Evolutionary conservation across 1,140 invertebrate genomes (phyloP).

Genomic region (Grapholita molesta): DNA sequence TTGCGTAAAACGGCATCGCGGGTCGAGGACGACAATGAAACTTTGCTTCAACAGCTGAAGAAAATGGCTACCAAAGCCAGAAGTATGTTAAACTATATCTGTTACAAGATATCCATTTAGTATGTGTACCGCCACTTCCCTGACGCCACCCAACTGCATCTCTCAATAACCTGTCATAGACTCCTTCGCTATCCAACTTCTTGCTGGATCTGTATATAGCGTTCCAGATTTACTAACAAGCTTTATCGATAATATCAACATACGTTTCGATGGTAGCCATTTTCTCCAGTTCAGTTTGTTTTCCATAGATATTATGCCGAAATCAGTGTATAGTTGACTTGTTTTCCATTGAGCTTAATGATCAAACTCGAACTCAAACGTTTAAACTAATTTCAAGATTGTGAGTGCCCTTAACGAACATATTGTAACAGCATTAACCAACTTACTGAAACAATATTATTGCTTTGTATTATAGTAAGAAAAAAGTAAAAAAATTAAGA

Average conservation of each 20-base stretch:
- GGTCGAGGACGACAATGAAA: conserved; percentile 96
- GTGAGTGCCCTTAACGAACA: conserved; percentile 19
- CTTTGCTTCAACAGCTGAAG: conserved; percentile 93
- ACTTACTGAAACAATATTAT: background rate
- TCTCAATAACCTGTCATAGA: conserved; percentile 17
- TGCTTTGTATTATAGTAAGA: background rate
- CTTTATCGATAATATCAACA: conserved; percentile 38
- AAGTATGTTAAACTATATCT: conserved; percentile 81
- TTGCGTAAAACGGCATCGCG: conserved; percentile 91
- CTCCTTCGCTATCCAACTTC: conserved; percentile 22
- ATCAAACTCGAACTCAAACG: too few relatives aligned
- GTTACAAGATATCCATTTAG: conserved; percentile 51
- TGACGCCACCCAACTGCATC: conserved; percentile 23
- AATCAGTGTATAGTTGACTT: conserved; percentile 14
- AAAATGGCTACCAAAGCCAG: conserved; percentile 93
- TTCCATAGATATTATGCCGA: conserved; percentile 30
- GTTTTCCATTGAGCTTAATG: conserved; percentile 27
- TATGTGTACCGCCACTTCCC: conserved; percentile 48
- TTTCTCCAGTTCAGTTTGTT: conserved; percentile 75
- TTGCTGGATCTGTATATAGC: conserved; percentile 3
- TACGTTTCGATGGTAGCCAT: conserved; percentile 77
- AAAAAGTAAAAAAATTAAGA: background rate
- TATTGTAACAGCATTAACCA: conserved; percentile 10
- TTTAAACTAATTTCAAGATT: conserved; percentile 18
- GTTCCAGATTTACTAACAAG: conserved; percentile 45